These are phyloP conservation scores for Tetropium fuscum DNA, from an alignment of 2,888 invertebrate species.

Conservation along the genomic window DNA sequence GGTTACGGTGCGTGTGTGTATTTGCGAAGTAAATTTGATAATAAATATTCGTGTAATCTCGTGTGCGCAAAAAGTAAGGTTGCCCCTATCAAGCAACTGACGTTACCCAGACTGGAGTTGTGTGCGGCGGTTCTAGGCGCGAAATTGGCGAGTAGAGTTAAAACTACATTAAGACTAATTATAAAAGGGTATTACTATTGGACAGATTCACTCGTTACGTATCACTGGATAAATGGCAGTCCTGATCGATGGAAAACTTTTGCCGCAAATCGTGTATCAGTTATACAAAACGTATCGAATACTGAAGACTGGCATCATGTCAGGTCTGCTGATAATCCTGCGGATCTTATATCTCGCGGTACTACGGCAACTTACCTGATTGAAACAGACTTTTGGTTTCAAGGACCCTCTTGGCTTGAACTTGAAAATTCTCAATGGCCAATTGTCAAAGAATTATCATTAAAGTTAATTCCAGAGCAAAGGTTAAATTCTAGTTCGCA, in stretches of 20 bases:
- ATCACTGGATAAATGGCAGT: conserved; percentile 27
- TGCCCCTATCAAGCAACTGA: conserved; percentile 11
- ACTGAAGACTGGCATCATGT: background rate
- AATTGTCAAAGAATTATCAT: background rate
- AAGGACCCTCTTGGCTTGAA: conserved; percentile 11
- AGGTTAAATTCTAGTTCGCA: background rate
- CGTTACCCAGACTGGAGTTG: conserved; percentile 9
- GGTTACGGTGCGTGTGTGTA: conserved; percentile 15
- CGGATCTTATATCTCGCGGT: conserved; percentile 2
- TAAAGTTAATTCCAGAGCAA: conserved; percentile 4
- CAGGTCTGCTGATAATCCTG: background rate
- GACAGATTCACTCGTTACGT: conserved; percentile 9
- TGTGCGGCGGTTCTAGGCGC: conserved; percentile 14
- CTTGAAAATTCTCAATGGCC: conserved; percentile 1
- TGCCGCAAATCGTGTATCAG: conserved; percentile 34
- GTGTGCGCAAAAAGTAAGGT: conserved; percentile 7
- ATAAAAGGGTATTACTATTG: background rate
- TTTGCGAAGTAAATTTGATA: background rate
- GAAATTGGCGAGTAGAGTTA: conserved; percentile 3
- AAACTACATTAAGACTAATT: background rate
- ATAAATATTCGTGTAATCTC: conserved; percentile 5
- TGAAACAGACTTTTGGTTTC: conserved; percentile 5
- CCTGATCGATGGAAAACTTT: conserved; percentile 31
- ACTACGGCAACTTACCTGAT: background rate
- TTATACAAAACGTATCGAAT: conserved; percentile 17